A percentile compares a stretch with the other conserved stretches of the same genome.
Conservation (phyloP, 1,140 invertebrate genomes). For the Mactra quadrangularis region DNA sequence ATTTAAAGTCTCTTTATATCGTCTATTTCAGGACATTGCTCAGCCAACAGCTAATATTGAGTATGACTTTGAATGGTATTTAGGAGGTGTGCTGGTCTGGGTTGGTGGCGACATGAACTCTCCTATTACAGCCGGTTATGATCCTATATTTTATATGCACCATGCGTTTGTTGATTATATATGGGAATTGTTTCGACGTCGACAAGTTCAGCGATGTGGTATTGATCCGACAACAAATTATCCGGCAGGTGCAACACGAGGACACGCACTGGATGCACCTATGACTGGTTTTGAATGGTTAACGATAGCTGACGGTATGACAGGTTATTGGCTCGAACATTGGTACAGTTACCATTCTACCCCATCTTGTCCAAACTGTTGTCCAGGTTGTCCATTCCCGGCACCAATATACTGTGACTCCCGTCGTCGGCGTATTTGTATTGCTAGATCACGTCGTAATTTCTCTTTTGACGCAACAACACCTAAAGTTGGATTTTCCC, state of each 20-base stretch:
- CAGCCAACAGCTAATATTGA: conserved; percentile 44
- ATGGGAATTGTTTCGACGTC: conserved; percentile 69
- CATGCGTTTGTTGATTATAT: conserved; percentile 81
- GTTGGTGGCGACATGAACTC: conserved; percentile 72
- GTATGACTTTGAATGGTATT: conserved; percentile 69
- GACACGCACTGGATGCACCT: conserved; percentile 5
- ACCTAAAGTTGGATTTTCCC: not conserved
- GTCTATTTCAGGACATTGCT: conserved; percentile 33
- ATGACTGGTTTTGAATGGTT: conserved; percentile 54
- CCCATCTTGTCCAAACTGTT: conserved; percentile 51
- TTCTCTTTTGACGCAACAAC: conserved; percentile 17
- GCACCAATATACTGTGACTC: conserved; percentile 37
- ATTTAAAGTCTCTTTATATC: too few species aligned
- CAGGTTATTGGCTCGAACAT: conserved; percentile 28
- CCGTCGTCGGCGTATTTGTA: not conserved
- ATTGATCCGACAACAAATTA: conserved; percentile 30
- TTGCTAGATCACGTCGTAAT: conserved; percentile 29
- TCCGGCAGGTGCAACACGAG: conserved; percentile 5
- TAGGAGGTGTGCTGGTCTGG: conserved; percentile 68
- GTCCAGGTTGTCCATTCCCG: conserved; percentile 15
- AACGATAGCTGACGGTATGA: conserved; percentile 38
- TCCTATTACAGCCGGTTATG: conserved; percentile 76
- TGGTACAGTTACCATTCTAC: conserved; percentile 48
- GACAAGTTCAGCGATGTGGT: conserved; percentile 17
- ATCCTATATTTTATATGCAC: conserved; percentile 83